Percentiles rank a stretch among this genome's conserved stretches.
Evolutionary conservation across 2,113 vertebrate species (phyloP).

Genomic region (Paralichthys olivaceus): DNA sequence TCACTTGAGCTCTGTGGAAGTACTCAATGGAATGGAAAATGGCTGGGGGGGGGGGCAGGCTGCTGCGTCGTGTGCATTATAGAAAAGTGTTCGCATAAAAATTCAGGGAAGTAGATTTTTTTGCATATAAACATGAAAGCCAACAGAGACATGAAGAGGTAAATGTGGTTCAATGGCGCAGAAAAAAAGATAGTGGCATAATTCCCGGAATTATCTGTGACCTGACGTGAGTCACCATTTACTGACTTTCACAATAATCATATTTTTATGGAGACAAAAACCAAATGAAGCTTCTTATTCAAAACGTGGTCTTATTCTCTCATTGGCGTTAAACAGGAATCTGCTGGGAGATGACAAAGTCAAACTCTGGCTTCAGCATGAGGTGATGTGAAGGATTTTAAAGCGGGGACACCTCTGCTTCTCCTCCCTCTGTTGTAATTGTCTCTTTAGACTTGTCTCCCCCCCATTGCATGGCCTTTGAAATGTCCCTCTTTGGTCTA

Average conservation of each 20-base stretch:
- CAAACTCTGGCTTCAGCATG: constrained; percentile 36
- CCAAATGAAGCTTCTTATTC: neutral
- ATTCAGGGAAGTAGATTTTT: constrained; percentile 30
- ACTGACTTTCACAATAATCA: constrained; percentile 2
- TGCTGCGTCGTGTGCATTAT: constrained; percentile 43
- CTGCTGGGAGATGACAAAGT: constrained; percentile 22
- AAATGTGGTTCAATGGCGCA: constrained; percentile 20
- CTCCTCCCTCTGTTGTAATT: constrained; percentile 35
- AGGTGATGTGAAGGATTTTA: constrained; percentile 48
- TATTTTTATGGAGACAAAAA: constrained; percentile 21
- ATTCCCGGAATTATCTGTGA: constrained; percentile 14
- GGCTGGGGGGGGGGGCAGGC: constrained; percentile 34
- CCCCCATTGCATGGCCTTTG: constrained; percentile 37
- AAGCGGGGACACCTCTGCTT: constrained; percentile 41
- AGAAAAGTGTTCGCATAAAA: constrained; percentile 49
- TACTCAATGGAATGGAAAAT: constrained; percentile 72
- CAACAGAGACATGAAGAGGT: constrained; percentile 14
- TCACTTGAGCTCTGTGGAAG: constrained; percentile 65
- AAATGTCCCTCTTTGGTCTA: constrained; percentile 54
- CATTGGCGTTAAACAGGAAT: constrained; percentile 9
- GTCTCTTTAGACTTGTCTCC: constrained; percentile 45
- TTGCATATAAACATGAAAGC: constrained; percentile 44
- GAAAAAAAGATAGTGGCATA: constrained; percentile 9
- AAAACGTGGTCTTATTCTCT: neutral
- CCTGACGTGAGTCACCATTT: neutral